Base-by-base conservation (phyloP, 1,140 invertebrate genomes). In the Bombus terrestris region DNA sequence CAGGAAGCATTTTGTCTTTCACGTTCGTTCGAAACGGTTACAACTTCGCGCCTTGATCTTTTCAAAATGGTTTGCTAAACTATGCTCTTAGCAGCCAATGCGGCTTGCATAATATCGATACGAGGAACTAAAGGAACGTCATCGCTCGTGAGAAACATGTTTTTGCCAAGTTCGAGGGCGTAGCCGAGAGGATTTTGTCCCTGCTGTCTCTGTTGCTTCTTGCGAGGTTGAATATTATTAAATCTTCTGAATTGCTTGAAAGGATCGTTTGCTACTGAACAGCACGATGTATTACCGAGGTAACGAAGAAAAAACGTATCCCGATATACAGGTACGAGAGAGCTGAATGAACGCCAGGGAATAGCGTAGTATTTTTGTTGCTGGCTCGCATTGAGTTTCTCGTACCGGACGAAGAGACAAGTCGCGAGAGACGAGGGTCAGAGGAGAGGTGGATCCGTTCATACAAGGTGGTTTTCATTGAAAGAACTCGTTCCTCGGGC, bases 401-500 rank as follows among this genome's bases (percentile, higher is more conserved):
- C 69, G 75, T 53, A 39, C 28, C 39, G 57, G 37, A 43, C 35
- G n/a, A 47, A 62, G 69, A 57, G 71, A 80, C 71, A 47, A 18
- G 35, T 47, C 9, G 37, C 18, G 13, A 10, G 25, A 35, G 47
- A 74, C 59, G 25, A 71, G 59, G 64, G n/a, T 73, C 28, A 39
- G 25, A 25, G 35, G 72, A 68, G 81, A 68, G 43, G 62, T 22
- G 62, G 74, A 59, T 71, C 62, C 82, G 75, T 84, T 87, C 81
- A 57, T 88, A 82, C 76, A 73, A 82, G 81, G 82, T 72, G 78
- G 84, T 88, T 75, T 81, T 85, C 86, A 89, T 83, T 89, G 83
- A 88, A 80, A 87, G 78, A 82, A 85, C 80, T 85, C 77, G 84
- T 88, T 79, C 37, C 64, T 69, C 81, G 47, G 71, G 72, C 84